Percentiles rank a stretch among this genome's conserved stretches.
These are phyloP conservation scores for Acleris sparsana DNA, from an alignment of 2,888 invertebrate species.

Conservation along the genomic window DNA sequence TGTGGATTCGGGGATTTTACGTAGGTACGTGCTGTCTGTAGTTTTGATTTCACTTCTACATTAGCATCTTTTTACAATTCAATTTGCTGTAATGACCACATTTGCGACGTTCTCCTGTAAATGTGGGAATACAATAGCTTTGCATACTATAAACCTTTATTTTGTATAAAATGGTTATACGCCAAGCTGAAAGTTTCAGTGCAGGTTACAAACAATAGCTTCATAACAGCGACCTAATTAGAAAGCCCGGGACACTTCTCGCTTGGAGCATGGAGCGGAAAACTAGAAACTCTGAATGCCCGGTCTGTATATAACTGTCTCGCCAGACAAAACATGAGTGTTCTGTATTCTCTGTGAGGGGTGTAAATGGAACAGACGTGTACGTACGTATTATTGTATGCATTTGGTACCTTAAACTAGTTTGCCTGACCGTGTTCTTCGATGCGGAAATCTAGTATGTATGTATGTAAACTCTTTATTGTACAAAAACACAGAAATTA, in stretches of 20 bases:
- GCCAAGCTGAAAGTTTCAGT: slow-evolving; percentile 10
- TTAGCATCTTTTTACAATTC: background rate
- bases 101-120: background rate
- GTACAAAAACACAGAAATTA: too few species aligned
- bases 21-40: slow-evolving; percentile 10
- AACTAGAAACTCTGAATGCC: slow-evolving; percentile 42
- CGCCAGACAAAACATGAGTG: slow-evolving; percentile 26
- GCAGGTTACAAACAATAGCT: slow-evolving; percentile 27
- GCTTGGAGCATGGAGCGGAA: slow-evolving; percentile 37
- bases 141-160: background rate
- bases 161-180: background rate
- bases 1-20: slow-evolving; percentile 27
- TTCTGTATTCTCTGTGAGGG: slow-evolving; percentile 20
- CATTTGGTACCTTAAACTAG: background rate
- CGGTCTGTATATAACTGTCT: slow-evolving; percentile 15
- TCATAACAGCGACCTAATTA: slow-evolving; percentile 50
- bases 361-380: slow-evolving; percentile 1
- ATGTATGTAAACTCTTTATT: too few species aligned
- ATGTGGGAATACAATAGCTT: too few species aligned
- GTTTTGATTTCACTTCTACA: slow-evolving; percentile 7
- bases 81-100: slow-evolving; percentile 9
- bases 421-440: background rate
- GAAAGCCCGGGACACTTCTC: slow-evolving; percentile 40
- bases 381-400: slow-evolving; percentile 20
- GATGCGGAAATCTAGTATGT: background rate